Base-by-base conservation (phyloP, 2,888 invertebrate species). In the Dexiosoma caninum region DNA sequence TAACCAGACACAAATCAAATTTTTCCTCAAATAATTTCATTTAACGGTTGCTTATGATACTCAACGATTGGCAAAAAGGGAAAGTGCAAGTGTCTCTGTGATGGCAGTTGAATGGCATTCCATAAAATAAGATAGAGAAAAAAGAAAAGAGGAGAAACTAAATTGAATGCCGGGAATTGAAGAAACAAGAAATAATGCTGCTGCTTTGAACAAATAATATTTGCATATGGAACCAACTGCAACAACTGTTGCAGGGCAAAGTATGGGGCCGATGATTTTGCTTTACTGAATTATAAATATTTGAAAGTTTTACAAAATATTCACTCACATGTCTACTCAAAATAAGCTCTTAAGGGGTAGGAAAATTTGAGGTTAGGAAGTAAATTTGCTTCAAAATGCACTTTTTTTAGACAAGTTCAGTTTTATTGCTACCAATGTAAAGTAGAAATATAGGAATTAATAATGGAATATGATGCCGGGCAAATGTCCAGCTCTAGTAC, bases 1-100 rank as follows among this genome's bases (percentile, higher is more conserved):
- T 77, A 64, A 77, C 49, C 72, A 81, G 72, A 77, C 69, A 70
- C 69, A 80, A 80, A 80, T 80, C 71, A 80, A 72, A 80, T 80
- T 66, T n/a, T 76, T 76, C 71, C 76, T 67, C 71, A 77, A 81
- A 81, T 81, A 81, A 81, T 81, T 81, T 59, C 53, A 74, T 81
- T 81, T 77, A 81, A 74, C 57, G 77, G 64, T 74, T 81, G 77
- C 77, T 81, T 77, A 64, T 74, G 72, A 77, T 81, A 59, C 49
- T 57, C 64, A 49, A 35, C 49, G 49, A 75, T 14, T 67, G 51
- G 46, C 35, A 42, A 23, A 30, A 42, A 30, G n/a, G 49, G 27
- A 42, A 35, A 23, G 30, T 12, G 4, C 2, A 27, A 57, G 51
- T 35, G 21, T 44, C 23, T 16, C 23, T n/a, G n/a, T 40, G 37